Conservation (phyloP, 2,113 vertebrate genomes). For the Macaca nemestrina region DNA sequence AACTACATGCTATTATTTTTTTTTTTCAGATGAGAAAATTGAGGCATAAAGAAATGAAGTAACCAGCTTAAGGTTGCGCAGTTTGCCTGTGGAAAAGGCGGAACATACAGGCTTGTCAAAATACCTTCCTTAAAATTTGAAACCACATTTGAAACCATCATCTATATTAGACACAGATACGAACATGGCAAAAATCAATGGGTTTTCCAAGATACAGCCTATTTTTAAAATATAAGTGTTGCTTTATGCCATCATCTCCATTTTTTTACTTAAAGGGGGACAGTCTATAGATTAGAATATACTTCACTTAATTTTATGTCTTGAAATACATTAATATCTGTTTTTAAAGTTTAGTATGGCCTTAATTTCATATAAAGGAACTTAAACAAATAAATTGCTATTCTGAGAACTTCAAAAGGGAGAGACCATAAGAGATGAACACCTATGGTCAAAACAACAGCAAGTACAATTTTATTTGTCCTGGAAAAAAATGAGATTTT, state of each 20-base stretch:
- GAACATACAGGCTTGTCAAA: background rate
- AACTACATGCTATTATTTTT: background rate
- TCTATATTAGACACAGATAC: background rate
- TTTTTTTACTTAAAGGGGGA: background rate
- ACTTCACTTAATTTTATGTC: background rate
- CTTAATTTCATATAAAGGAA: conserved; percentile 8
- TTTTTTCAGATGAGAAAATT: background rate
- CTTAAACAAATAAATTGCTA: background rate
- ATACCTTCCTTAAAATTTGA: background rate
- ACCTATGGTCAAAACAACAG: background rate
- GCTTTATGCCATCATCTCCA: background rate
- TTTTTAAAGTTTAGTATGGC: background rate
- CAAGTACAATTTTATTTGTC: background rate
- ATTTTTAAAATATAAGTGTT: background rate
- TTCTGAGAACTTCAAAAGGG: background rate
- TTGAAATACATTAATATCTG: background rate
- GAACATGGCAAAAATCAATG: background rate
- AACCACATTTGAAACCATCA: background rate
- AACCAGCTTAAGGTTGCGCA: background rate
- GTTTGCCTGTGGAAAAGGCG: background rate
- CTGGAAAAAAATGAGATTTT: background rate
- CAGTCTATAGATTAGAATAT: background rate
- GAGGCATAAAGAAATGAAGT: background rate
- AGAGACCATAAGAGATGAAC: background rate
- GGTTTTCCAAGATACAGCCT: background rate